A percentile compares a stretch with the other conserved stretches of the same genome.
Conservation (phyloP, 2,888 invertebrate species). For the Papilio gigon region DNA sequence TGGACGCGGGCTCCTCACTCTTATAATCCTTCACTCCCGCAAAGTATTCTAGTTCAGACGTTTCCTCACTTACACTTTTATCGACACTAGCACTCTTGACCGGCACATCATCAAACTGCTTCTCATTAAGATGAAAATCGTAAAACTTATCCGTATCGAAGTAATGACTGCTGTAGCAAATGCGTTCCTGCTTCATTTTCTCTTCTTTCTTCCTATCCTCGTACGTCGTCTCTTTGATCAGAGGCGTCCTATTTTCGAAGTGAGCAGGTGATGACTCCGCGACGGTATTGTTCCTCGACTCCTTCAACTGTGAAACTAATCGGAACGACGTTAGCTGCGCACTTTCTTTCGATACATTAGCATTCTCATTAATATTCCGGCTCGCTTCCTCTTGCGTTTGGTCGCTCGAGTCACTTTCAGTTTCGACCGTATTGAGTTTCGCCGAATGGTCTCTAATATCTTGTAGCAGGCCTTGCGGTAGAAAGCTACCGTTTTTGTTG, state of each 20-base stretch:
- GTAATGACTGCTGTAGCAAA: constrained; percentile 79
- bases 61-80: constrained; percentile 72
- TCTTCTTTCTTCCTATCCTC: constrained; percentile 84
- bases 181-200: constrained; percentile 71
- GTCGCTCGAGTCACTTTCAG: constrained; percentile 68
- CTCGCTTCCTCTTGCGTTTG: constrained; percentile 65
- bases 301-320: constrained; percentile 78
- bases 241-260: constrained; percentile 66
- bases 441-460: constrained; percentile 86
- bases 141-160: constrained; percentile 91
- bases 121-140: constrained; percentile 91
- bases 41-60: constrained; percentile 86
- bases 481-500: constrained; percentile 76
- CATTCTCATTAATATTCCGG: constrained; percentile 77
- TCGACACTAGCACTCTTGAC: constrained; percentile 76
- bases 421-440: constrained; percentile 76
- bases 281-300: constrained; percentile 62
- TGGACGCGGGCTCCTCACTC: constrained; percentile 84
- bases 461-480: constrained; percentile 86
- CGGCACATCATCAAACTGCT: constrained; percentile 77
- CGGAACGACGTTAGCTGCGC: constrained; percentile 79
- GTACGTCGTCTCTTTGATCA: constrained; percentile 86
- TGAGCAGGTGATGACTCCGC: constrained; percentile 60
- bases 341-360: constrained; percentile 77
- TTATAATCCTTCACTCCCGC: constrained; percentile 90